A percentile compares a stretch with the other conserved stretches of the same genome.
Evolutionary conservation across 2,888 invertebrate genomes (phyloP).

Genomic region (Nomada flava): DNA sequence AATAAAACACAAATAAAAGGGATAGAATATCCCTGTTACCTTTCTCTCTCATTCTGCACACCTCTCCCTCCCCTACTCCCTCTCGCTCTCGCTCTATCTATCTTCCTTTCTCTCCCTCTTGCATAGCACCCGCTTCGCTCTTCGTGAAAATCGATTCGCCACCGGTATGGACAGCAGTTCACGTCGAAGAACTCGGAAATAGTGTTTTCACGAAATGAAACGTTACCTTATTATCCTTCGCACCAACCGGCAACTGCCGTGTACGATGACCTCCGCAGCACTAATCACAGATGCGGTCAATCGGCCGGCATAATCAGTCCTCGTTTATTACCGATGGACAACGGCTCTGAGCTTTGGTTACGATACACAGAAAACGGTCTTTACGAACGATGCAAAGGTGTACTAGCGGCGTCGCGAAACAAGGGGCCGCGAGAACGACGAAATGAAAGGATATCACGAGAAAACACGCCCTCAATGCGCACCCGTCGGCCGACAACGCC

Average conservation of each 20-base stretch:
- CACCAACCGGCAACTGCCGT: slow-evolving; percentile 33
- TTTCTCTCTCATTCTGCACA: slow-evolving; percentile 23
- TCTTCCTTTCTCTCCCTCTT: slow-evolving; percentile 28
- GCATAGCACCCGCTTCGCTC: slow-evolving; percentile 48
- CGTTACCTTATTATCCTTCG: slow-evolving; percentile 49
- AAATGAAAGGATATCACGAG: slow-evolving; percentile 9
- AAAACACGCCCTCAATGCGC: slow-evolving; percentile 32
- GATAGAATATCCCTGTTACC: slow-evolving; percentile 30
- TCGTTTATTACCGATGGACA: background rate
- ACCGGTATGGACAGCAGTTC: slow-evolving; percentile 66
- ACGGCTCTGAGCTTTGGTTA: slow-evolving; percentile 1
- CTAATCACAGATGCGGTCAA: slow-evolving; percentile 29
- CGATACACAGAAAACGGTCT: slow-evolving; percentile 6
- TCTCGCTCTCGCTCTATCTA: slow-evolving; percentile 15
- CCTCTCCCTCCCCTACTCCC: slow-evolving; percentile 34
- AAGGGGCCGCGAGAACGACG: slow-evolving; percentile 19
- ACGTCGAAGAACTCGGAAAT: slow-evolving; percentile 51
- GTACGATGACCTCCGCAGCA: slow-evolving; percentile 32
- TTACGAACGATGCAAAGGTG: background rate
- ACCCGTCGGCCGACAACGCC: slow-evolving; percentile 78
- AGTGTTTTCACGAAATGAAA: slow-evolving; percentile 39
- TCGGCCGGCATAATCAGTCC: slow-evolving; percentile 43
- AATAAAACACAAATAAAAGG: background rate
- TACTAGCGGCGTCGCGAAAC: slow-evolving; percentile 19
- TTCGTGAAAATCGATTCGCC: slow-evolving; percentile 69